Evolutionary conservation across 2,888 invertebrate genomes (phyloP), one percentile per base, ranked within the genome.

Genomic region (Serrognathus titanus): DNA sequence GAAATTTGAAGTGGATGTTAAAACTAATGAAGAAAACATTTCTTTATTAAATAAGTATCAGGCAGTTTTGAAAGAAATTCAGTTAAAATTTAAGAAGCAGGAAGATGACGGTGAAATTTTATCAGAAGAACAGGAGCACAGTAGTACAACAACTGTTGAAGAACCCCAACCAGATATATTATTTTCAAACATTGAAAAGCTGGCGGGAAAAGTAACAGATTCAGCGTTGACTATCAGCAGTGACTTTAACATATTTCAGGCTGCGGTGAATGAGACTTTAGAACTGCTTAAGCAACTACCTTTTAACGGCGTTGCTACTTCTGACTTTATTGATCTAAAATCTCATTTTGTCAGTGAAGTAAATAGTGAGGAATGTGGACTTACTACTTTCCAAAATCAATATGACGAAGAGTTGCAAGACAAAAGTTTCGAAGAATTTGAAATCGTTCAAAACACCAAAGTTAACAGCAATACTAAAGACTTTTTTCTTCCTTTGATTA

Each of bases 341-440:
- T 31, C 24, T 31, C 24, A 31, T 16, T 16, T 16, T 16, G 1
- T 16, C 16, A 2, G 3, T 31, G 24, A 31, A 3, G 7, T 31
- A 31, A 31, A 36, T 36, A 35, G 12, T 7, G 55, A 64, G 11
- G 65, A 67, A 50, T 51, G 49, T 50, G 66, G 66, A 39, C 12
- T 55, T 11, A 63, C 66, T 53, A 59, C 59, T 41, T 8, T 55
- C 11, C 51, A 45, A 45, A 47, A 16, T n/a, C 63, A 66, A 51
- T 13, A 12, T 3, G 11, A 46, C 2, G 13, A 13, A 24, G 31
- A 46, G 6, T 16, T 13, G 20, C 24, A 31, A 31, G 24, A 31
- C 0, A 31, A 31, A 31, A 31, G 24, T 6, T 31, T 31, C 6
- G 24, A 31, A 7, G 24, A 31, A 31, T 31, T 31, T 31, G 24